Conservation (phyloP, 2,113 vertebrate genomes). For the Hylia prasina region DNA sequence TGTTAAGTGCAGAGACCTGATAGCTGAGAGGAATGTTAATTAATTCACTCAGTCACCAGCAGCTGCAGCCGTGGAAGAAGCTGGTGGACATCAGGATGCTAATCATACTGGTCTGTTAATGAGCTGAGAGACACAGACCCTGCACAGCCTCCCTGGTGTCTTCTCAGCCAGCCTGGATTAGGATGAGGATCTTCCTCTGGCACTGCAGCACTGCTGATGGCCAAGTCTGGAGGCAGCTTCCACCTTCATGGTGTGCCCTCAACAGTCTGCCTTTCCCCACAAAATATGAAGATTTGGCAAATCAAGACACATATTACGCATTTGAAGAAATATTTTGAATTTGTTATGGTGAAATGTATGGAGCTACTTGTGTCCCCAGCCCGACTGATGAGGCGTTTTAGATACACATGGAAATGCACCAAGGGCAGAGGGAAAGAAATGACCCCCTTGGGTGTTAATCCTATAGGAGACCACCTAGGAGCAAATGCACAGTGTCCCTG, state of each 20-base stretch:
- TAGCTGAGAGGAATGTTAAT: rapidly evolving
- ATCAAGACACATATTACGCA: background rate
- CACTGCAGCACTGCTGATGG: background rate
- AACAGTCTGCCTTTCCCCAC: background rate
- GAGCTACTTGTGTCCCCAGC: background rate
- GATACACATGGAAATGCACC: background rate
- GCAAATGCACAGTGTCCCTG: rapidly evolving
- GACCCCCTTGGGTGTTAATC: no score
- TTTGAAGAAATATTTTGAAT: background rate
- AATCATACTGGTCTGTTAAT: background rate
- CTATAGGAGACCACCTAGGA: background rate
- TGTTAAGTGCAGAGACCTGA: background rate
- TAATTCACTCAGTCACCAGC: background rate
- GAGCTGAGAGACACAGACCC: background rate
- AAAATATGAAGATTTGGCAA: background rate
- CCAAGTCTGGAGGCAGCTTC: background rate
- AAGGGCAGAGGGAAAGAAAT: background rate
- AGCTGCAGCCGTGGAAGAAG: background rate
- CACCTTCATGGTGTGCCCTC: background rate
- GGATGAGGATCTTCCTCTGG: background rate
- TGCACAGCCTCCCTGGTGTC: background rate
- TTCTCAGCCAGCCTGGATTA: background rate
- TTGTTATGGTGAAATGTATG: background rate
- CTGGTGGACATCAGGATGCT: background rate
- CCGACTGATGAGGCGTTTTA: background rate